A percentile compares a stretch with the other conserved stretches of the same genome.
Conservation (phyloP, 2,113 vertebrate genomes). For the Athene noctua region DNA sequence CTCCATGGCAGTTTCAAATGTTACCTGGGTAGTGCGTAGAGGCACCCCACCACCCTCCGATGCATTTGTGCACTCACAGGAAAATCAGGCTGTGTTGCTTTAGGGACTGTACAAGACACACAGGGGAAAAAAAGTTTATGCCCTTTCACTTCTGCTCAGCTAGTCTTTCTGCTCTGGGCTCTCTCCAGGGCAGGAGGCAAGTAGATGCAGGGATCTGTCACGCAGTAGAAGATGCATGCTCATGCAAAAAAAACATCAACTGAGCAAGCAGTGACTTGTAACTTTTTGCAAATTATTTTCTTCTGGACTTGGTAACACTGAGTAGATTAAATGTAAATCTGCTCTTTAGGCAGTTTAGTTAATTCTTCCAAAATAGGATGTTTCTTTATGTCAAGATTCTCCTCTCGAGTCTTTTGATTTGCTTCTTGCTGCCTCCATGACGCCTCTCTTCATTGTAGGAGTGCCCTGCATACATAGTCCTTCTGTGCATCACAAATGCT, state of each 20-base stretch:
- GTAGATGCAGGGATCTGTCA: neutral
- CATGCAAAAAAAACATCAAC: neutral
- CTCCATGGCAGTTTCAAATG: neutral
- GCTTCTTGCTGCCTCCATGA: neutral
- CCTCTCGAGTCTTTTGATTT: neutral
- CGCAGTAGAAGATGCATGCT: neutral
- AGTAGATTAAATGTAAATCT: neutral
- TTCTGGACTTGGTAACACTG: neutral
- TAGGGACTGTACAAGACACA: neutral
- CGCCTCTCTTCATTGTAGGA: neutral
- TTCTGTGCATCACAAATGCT: neutral
- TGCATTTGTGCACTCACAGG: fast-evolving
- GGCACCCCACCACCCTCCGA: neutral
- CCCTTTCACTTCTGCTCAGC: neutral
- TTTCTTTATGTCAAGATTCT: neutral
- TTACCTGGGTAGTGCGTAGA: neutral
- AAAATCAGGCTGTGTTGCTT: neutral
- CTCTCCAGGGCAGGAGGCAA: neutral
- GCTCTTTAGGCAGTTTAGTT: neutral
- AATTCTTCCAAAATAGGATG: neutral
- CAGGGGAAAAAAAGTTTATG: neutral
- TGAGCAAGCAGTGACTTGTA: neutral
- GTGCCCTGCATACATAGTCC: neutral
- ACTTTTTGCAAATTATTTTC: neutral
- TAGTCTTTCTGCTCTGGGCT: neutral